Base-by-base conservation (phyloP, 2,888 invertebrate species). In the Trachelus stipa region DNA sequence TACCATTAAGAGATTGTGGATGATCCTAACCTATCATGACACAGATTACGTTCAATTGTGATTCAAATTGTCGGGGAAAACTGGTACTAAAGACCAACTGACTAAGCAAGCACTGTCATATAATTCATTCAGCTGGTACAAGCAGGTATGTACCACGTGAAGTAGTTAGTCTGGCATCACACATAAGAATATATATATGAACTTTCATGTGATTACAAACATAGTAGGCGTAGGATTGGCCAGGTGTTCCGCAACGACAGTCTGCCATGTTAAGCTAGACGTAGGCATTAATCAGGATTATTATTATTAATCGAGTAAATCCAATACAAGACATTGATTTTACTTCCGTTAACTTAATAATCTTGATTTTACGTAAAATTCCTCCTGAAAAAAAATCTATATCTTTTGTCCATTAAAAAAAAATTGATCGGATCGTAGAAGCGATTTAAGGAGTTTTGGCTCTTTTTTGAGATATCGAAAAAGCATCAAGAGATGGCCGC, bases 161-260 rank as follows among this genome's bases (percentile, higher is more conserved):
- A 40, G 40, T 40, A 15, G 40, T 15, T 23, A 9, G 23, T 56
- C 56, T 56, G 56, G 9, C 23, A 56, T 56, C 56, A 15, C 23
- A 9, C 4, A 23, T 40, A 40, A 40, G 23, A 15, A 40, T 23
- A 40, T 56, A 56, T 71, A 71, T 33, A 34, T 31, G 71, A 71
- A 71, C 71, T 71, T 71, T 71, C 23, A 71, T 34, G 23, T 15
- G 37, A 37, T 37, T 23, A 35, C 74, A 30, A 34, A 31, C 71
- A 37, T 37, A 74, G 74, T 74, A 23, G 74, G 74, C 74, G 74
- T 74, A 9, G 34, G 11, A 74, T 33, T 74, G n/a, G 23, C 74
- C 74, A 74, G 74, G 74, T 74, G 74, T 74, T 34, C 37, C 74
- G 35, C 74, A 37, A 35, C n/a, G 12, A n/a, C 74, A n/a, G 34